These are phyloP conservation scores for Anseranas semipalmata DNA, from an alignment of 2,113 vertebrate genomes.

Conservation along the genomic window DNA sequence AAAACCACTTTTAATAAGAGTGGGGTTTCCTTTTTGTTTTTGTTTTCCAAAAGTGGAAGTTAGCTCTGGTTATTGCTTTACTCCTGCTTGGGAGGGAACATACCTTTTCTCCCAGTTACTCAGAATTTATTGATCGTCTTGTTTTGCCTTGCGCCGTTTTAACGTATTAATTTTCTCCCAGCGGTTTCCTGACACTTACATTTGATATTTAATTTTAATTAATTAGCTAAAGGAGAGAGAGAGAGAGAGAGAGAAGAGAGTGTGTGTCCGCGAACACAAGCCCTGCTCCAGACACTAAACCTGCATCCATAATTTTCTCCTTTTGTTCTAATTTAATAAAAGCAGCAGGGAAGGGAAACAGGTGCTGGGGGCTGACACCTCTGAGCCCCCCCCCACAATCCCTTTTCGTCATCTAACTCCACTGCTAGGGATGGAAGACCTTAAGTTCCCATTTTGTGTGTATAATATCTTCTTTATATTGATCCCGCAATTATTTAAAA, in stretches of 20 bases:
- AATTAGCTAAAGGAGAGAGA: background rate
- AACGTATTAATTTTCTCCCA: slow-evolving; percentile 25
- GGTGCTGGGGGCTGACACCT: background rate
- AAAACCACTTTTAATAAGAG: background rate
- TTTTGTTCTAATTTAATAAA: slow-evolving; percentile 67
- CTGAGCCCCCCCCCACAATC: background rate
- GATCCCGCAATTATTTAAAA: slow-evolving; percentile 79
- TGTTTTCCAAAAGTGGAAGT: background rate
- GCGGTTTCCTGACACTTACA: background rate
- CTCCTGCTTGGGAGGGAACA: background rate
- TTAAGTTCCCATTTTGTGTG: slow-evolving; percentile 20
- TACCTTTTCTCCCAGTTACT: background rate
- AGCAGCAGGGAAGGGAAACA: slow-evolving; percentile 12
- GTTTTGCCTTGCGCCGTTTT: slow-evolving; percentile 14
- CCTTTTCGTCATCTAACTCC: background rate
- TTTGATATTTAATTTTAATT: slow-evolving; percentile 60
- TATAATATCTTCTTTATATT: slow-evolving; percentile 62
- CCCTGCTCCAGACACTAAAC: background rate
- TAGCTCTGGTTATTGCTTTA: background rate
- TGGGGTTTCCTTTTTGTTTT: background rate
- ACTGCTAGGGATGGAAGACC: slow-evolving; percentile 19
- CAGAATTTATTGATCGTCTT: background rate
- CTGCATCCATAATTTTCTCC: background rate
- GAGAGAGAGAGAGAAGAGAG: background rate
- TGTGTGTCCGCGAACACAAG: background rate